These are phyloP conservation scores for Coendou prehensilis DNA, from an alignment of 2,797 vertebrate genomes.

Conservation along the genomic window DNA sequence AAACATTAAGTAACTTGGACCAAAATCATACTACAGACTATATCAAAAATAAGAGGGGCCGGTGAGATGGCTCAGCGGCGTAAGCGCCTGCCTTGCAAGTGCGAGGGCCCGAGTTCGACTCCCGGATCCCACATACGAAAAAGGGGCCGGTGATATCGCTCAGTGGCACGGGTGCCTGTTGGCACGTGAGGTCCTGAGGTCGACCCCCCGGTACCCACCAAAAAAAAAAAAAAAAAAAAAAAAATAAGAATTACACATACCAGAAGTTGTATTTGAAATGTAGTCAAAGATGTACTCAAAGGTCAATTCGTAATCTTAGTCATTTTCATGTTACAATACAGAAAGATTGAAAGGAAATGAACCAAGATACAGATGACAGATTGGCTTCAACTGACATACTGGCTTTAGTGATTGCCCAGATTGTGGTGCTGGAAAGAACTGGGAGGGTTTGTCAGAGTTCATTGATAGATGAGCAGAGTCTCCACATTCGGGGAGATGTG, in stretches of 20 bases:
- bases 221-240: slow-evolving; percentile 56
- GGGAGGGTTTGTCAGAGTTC: neutral
- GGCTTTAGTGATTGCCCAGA: neutral
- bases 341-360: slow-evolving; percentile 46
- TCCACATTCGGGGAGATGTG: neutral
- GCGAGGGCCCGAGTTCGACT: no score
- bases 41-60: slow-evolving; percentile 56
- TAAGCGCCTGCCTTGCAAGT: no score
- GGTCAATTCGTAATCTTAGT: slow-evolving; percentile 54
- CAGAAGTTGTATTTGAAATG: slow-evolving; percentile 24
- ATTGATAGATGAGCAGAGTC: neutral
- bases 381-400: neutral
- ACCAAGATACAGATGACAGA: neutral
- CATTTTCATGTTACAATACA: slow-evolving; percentile 35
- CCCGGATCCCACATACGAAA: no score
- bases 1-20: slow-evolving; percentile 45
- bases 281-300: slow-evolving; percentile 45
- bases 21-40: slow-evolving; percentile 21
- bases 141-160: no score
- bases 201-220: no score
- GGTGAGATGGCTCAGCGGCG: no score
- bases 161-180: no score
- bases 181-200: no score
- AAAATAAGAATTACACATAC: slow-evolving; percentile 43
- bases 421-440: neutral